A percentile compares a stretch with the other conserved stretches of the same genome.
phyloP scores from a whole-genome alignment of 2,888 invertebrate species.

The Acronicta alni region DNA sequence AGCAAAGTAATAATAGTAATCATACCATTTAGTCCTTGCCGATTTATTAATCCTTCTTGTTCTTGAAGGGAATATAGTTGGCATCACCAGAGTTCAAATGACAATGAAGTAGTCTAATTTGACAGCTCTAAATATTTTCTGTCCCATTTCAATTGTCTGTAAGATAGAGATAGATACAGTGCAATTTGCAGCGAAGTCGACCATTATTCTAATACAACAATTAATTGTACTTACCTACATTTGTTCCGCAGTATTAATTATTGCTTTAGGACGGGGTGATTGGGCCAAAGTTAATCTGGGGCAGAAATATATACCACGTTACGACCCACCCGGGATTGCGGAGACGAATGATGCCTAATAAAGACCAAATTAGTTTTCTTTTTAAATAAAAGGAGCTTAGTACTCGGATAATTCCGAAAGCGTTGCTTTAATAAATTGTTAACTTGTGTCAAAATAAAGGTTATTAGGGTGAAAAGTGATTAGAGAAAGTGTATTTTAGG shows the following conservation, averaged over 20 bases:
- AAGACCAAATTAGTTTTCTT: conserved; percentile 63
- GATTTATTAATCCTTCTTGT: too few relatives aligned
- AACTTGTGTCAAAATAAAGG: conserved; percentile 10
- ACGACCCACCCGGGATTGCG: conserved; percentile 49
- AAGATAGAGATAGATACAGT: too few relatives aligned
- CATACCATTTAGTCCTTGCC: too few relatives aligned
- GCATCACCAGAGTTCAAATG: too few relatives aligned
- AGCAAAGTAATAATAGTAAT: too few relatives aligned
- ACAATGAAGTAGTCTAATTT: too few relatives aligned
- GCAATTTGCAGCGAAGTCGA: too few relatives aligned
- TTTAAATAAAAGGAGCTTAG: conserved; percentile 49
- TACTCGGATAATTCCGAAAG: conserved; percentile 18
- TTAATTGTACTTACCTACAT: conserved; percentile 22
- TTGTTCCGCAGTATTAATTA: conserved; percentile 44
- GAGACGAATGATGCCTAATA: conserved; percentile 54
- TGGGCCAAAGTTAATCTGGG: conserved; percentile 58
- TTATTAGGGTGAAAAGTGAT: conserved; percentile 3
- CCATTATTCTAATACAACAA: conserved; percentile 1
- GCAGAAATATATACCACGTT: conserved; percentile 55
- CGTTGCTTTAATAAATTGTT: conserved; percentile 40
- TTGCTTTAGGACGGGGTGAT: conserved; percentile 58
- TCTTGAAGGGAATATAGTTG: too few relatives aligned
- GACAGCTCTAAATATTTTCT: too few relatives aligned
- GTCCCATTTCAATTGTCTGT: too few relatives aligned
- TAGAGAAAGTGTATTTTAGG: not conserved